Conservation (phyloP, 2,888 invertebrate genomes). For the Cyclophora punctaria region DNA sequence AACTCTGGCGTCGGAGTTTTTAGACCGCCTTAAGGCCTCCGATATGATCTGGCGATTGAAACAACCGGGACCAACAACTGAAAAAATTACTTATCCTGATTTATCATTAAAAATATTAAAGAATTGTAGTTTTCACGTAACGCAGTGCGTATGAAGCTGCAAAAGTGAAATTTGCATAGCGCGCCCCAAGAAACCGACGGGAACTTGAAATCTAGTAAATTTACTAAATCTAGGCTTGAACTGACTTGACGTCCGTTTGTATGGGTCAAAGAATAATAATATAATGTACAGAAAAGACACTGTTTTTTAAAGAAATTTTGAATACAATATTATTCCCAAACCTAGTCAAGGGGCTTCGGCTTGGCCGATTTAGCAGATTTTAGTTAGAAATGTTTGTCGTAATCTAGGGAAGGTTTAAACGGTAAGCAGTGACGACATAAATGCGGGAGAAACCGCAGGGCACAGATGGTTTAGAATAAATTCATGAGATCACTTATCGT, state of each 20-base stretch:
- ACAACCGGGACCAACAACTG: too few species aligned
- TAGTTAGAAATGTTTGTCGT: too few species aligned
- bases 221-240: slow-evolving; percentile 67
- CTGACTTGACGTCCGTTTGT: slow-evolving; percentile 51
- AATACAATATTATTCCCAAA: not conserved
- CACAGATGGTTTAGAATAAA: too few species aligned
- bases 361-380: too few species aligned
- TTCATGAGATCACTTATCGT: too few species aligned
- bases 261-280: slow-evolving; percentile 38
- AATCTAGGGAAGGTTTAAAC: too few species aligned
- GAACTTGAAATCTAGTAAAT: slow-evolving; percentile 71
- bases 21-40: too few species aligned
- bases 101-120: not conserved
- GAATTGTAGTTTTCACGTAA: too few species aligned
- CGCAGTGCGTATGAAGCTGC: slow-evolving; percentile 29
- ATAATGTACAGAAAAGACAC: not conserved
- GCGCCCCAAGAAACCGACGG: slow-evolving; percentile 54
- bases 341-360: not conserved
- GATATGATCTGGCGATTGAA: too few species aligned
- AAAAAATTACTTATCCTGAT: slow-evolving; percentile 17
- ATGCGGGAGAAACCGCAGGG: too few species aligned
- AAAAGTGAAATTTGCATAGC: slow-evolving; percentile 57
- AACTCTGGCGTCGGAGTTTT: too few species aligned
- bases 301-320: not conserved
- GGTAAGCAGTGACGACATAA: too few species aligned